Percentiles rank a stretch among this genome's conserved stretches.
Conservation (phyloP, 2,888 invertebrate genomes). For the Apocheima hispidaria region DNA sequence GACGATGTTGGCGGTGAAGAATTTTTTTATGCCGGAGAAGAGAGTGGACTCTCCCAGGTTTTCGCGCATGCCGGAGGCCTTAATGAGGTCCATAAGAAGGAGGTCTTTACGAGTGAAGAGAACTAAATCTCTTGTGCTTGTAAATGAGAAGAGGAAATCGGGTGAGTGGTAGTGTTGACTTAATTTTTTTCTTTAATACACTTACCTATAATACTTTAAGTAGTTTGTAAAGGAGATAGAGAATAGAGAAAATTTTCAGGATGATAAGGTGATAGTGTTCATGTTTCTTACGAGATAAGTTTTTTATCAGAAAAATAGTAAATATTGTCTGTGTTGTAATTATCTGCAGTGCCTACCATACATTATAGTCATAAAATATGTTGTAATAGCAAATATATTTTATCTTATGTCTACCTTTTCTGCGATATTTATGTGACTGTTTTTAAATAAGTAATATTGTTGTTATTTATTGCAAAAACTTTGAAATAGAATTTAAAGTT, state of each 20-base stretch:
- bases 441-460: no score
- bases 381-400: not conserved
- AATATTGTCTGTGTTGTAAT: slow-evolving; percentile 9
- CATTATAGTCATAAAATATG: not conserved
- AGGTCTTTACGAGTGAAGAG: slow-evolving; percentile 91
- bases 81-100: slow-evolving; percentile 90
- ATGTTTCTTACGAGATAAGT: slow-evolving; percentile 1
- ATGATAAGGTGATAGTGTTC: not conserved
- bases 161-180: slow-evolving; percentile 88
- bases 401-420: not conserved
- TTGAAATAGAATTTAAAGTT: no score
- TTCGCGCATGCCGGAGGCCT: slow-evolving; percentile 90
- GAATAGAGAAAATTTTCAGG: no score
- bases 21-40: slow-evolving; percentile 90
- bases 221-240: no score
- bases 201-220: no score
- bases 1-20: slow-evolving; percentile 90
- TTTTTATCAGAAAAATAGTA: slow-evolving; percentile 10
- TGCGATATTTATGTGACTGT: not conserved
- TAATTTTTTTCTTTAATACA: slow-evolving; percentile 39
- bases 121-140: slow-evolving; percentile 90
- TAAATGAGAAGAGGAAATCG: slow-evolving; percentile 92
- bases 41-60: slow-evolving; percentile 86
- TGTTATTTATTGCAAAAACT: no score
- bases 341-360: not conserved